phyloP scores from a whole-genome alignment of 1,140 invertebrate species.

The Zelostemma sp. region DNA sequence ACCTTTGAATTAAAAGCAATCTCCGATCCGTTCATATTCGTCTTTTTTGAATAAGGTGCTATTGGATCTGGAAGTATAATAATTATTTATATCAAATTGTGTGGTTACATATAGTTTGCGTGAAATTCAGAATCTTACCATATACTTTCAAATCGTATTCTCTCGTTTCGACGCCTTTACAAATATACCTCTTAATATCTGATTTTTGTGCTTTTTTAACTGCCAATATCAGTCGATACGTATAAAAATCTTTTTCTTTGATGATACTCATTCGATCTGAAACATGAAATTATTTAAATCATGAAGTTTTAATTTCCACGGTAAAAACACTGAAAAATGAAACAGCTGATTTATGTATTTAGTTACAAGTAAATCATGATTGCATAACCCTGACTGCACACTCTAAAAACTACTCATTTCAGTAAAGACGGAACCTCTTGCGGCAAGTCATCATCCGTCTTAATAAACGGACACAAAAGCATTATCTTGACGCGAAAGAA shows the following conservation, averaged over 20 bases:
- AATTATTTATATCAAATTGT: neutral
- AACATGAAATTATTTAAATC: conserved; percentile 7
- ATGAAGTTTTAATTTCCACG: too few species aligned
- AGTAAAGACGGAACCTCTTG: too few species aligned
- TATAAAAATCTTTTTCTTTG: conserved; percentile 33
- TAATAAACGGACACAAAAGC: too few species aligned
- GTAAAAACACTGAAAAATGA: too few species aligned
- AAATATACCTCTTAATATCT: conserved; percentile 47
- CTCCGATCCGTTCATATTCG: conserved; percentile 53
- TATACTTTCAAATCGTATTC: conserved; percentile 43
- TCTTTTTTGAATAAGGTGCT: conserved; percentile 33
- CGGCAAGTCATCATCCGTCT: too few species aligned
- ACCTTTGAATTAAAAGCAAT: conserved; percentile 36
- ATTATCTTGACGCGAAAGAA: too few species aligned
- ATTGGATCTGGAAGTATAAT: conserved; percentile 44
- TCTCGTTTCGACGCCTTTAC: conserved; percentile 45
- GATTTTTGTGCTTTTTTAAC: conserved; percentile 45
- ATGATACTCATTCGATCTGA: conserved; percentile 44
- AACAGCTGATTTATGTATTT: too few species aligned
- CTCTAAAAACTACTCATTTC: too few species aligned
- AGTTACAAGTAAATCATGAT: too few species aligned
- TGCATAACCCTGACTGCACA: too few species aligned
- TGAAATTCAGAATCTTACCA: conserved; percentile 43
- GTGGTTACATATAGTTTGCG: too few species aligned
- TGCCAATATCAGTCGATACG: conserved; percentile 49